Conservation (phyloP, 2,888 invertebrate genomes). For the Tenthredo mesomela region DNA sequence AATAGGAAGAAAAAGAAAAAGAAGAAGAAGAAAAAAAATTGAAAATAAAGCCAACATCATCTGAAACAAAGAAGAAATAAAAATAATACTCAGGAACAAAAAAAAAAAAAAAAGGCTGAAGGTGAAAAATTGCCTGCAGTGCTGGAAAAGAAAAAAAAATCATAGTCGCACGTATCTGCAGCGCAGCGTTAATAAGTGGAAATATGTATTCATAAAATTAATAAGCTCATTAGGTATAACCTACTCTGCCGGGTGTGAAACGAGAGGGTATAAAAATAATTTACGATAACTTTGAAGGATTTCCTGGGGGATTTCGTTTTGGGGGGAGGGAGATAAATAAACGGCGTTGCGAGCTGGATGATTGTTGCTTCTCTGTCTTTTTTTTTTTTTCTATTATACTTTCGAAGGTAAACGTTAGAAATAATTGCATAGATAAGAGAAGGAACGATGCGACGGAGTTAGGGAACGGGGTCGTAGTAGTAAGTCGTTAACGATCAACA, state of each 20-base stretch:
- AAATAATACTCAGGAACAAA: conserved; percentile 5
- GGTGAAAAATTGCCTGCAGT: background rate
- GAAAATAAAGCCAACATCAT: background rate
- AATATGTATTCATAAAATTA: conserved; percentile 32
- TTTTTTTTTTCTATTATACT: too few relatives aligned
- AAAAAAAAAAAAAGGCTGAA: background rate
- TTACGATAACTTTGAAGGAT: too few relatives aligned
- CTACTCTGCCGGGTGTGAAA: background rate
- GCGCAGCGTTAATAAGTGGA: conserved; percentile 9
- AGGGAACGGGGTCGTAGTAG: background rate
- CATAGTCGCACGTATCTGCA: conserved; percentile 15
- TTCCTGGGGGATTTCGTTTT: too few relatives aligned
- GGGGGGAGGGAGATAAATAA: too few relatives aligned
- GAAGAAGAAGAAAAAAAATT: background rate
- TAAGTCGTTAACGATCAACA: conserved; percentile 26
- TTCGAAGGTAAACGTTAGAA: background rate
- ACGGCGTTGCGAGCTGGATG: too few relatives aligned
- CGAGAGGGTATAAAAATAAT: background rate
- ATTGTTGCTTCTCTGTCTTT: too few relatives aligned
- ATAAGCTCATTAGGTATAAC: conserved; percentile 40
- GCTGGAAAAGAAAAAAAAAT: background rate
- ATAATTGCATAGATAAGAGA: background rate
- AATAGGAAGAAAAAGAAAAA: background rate
- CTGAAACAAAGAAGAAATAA: background rate
- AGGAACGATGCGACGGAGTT: background rate